These are phyloP conservation scores for Stomatorhinus walkeri DNA, from an alignment of 2,797 vertebrate species.

Conservation along the genomic window DNA sequence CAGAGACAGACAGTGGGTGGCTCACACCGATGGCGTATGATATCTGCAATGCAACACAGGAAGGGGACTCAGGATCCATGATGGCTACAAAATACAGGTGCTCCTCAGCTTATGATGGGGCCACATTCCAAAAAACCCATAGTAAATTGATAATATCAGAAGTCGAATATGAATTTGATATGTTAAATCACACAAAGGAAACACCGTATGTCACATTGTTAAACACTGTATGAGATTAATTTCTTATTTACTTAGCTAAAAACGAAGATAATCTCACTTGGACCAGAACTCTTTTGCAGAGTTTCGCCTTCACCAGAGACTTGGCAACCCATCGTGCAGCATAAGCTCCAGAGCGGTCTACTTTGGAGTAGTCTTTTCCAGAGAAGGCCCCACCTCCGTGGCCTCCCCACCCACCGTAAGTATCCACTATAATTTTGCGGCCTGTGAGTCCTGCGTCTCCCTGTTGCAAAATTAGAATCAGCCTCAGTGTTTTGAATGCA, in stretches of 20 bases:
- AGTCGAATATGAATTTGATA: background rate
- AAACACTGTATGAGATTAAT: background rate
- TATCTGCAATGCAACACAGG: constrained; percentile 36
- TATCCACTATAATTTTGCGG: constrained; percentile 67
- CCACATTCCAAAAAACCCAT: background rate
- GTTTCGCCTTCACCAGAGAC: constrained; percentile 65
- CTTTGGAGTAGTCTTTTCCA: constrained; percentile 66
- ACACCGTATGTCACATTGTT: background rate
- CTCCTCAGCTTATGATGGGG: background rate
- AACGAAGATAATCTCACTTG: constrained; percentile 48
- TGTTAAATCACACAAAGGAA: background rate
- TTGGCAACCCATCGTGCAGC: constrained; percentile 69
- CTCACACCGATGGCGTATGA: constrained; percentile 63
- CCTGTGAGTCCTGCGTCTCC: constrained; percentile 64
- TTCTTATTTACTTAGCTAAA: background rate
- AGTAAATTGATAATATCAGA: background rate
- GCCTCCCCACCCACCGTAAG: constrained; percentile 64
- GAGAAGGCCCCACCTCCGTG: constrained; percentile 69
- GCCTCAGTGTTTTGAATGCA: background rate
- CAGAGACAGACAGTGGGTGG: constrained; percentile 58
- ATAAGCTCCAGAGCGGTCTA: constrained; percentile 66
- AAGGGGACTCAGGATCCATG: background rate
- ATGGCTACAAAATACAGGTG: background rate
- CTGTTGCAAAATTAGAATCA: constrained; percentile 35
- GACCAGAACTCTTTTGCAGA: constrained; percentile 60